These are phyloP conservation scores for Orientallactaga bullata DNA, from an alignment of 2,113 vertebrate genomes.

Conservation along the genomic window DNA sequence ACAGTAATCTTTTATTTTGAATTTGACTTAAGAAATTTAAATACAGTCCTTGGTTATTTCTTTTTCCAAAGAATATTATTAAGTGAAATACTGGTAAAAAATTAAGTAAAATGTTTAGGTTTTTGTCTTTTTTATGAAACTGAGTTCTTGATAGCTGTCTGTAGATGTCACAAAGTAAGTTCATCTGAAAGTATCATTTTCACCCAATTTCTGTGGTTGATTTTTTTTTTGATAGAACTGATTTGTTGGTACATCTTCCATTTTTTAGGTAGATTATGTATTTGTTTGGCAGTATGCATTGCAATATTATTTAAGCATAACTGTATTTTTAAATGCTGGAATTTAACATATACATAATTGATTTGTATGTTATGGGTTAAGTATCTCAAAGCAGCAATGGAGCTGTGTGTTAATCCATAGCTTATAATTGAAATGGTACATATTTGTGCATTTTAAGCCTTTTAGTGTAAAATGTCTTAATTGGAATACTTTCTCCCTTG, in stretches of 20 bases:
- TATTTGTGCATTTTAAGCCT: conserved; percentile 79
- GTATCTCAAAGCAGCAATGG: conserved; percentile 64
- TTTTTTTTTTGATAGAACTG: conserved; percentile 71
- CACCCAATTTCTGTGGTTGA: conserved; percentile 68
- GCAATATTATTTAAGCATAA: conserved; percentile 46
- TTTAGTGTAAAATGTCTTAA: conserved; percentile 81
- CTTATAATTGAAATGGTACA: conserved; percentile 75
- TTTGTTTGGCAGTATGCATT: conserved; percentile 43
- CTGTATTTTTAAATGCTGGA: conserved; percentile 66
- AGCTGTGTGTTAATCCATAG: conserved; percentile 72
- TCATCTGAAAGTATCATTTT: conserved; percentile 76
- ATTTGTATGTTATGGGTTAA: conserved; percentile 72
- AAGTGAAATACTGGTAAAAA: conserved; percentile 77
- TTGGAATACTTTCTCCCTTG: conserved; percentile 82
- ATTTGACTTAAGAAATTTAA: conserved; percentile 48
- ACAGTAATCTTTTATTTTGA: neutral
- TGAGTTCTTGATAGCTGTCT: conserved; percentile 74
- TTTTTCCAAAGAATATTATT: conserved; percentile 73
- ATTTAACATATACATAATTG: conserved; percentile 65
- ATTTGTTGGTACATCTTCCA: conserved; percentile 56
- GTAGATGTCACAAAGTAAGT: conserved; percentile 74
- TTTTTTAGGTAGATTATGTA: conserved; percentile 74
- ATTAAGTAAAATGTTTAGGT: conserved; percentile 76
- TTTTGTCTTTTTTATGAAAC: conserved; percentile 70
- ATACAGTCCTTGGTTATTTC: conserved; percentile 61